Evolutionary conservation across 2,797 vertebrate species (phyloP).

Genomic region (Adrianichthys oophorus): DNA sequence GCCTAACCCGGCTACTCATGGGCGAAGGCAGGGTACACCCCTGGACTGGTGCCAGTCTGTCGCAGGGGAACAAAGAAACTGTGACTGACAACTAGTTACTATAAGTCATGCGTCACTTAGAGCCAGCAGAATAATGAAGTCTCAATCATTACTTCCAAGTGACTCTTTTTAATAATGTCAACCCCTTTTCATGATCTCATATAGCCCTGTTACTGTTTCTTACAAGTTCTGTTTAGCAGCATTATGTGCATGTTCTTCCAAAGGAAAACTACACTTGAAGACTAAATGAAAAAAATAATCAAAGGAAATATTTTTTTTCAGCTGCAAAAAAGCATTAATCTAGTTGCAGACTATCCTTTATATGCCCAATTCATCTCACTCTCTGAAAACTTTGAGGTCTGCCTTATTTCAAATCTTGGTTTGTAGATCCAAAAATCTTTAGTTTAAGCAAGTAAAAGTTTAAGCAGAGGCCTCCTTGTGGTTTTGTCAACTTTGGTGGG

Average conservation of each 20-base stretch:
- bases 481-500: conserved; percentile 33
- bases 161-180: conserved; percentile 63
- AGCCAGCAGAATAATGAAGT: conserved; percentile 45
- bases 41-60: no score
- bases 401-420: conserved; percentile 19
- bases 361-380: conserved; percentile 1
- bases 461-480: conserved; percentile 22
- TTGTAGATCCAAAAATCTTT: conserved; percentile 33
- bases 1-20: no score
- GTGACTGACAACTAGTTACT: conserved; percentile 40
- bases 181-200: conserved; percentile 46
- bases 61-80: conserved; percentile 50
- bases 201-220: conserved; percentile 56
- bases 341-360: no score
- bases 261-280: conserved; percentile 36
- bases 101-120: conserved; percentile 5
- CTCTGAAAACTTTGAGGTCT: conserved; percentile 16
- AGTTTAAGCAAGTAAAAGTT: no score
- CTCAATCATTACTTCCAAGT: conserved; percentile 44
- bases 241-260: conserved; percentile 18
- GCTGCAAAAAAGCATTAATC: conserved; percentile 11
- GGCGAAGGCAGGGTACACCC: no score
- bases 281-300: conserved; percentile 42
- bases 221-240: conserved; percentile 58
- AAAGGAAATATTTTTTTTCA: conserved; percentile 36